Evolutionary conservation across 2,797 vertebrate species (phyloP).

Genomic region (Alexandromys oeconomus): DNA sequence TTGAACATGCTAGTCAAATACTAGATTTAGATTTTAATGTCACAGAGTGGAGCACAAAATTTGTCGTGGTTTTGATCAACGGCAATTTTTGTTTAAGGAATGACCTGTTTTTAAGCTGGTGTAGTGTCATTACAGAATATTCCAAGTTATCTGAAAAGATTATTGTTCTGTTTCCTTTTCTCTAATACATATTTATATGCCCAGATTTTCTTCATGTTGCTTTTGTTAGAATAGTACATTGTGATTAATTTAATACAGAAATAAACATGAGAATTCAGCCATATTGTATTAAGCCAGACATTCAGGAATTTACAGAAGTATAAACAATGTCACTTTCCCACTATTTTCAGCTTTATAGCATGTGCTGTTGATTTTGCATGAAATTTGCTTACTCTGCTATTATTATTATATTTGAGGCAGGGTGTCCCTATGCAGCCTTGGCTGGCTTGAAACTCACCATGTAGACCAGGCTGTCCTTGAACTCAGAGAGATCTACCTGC

Average conservation of each 20-base stretch:
- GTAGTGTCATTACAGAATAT: constrained; percentile 17
- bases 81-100: constrained; percentile 14
- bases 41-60: not conserved
- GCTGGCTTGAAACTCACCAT: not conserved
- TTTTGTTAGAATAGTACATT: constrained; percentile 1
- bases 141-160: constrained; percentile 20
- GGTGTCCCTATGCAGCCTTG: not conserved
- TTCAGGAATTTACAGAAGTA: constrained; percentile 49
- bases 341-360: constrained; percentile 24
- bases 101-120: not conserved
- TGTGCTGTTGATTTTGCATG: not conserved
- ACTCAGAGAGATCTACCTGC: not conserved
- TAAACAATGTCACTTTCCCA: not conserved
- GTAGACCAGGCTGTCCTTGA: not conserved
- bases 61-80: not conserved
- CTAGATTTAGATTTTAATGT: not conserved
- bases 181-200: not conserved
- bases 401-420: not conserved
- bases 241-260: constrained; percentile 5
- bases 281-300: not conserved
- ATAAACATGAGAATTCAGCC: not conserved
- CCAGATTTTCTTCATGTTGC: constrained; percentile 27
- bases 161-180: constrained; percentile 6
- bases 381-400: not conserved
- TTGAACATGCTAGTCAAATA: not conserved